Conservation (phyloP, 2,888 invertebrate species). For the Stramonita haemastoma region DNA sequence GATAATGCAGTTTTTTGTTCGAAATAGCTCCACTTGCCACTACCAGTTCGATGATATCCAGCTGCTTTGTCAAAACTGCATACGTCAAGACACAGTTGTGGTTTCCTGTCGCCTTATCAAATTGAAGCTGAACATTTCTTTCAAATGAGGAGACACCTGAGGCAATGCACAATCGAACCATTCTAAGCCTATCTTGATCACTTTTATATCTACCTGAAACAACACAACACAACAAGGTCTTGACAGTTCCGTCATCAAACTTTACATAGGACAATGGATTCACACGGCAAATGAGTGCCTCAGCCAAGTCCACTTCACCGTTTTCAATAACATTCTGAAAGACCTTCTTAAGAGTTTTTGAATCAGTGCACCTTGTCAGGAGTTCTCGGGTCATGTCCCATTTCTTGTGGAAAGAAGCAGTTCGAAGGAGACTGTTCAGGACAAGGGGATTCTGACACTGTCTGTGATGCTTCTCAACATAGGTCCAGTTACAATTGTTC, state of each 20-base stretch:
- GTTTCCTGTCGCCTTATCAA: not conserved
- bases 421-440: not conserved
- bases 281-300: not conserved
- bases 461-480: not conserved
- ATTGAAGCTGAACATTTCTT: not conserved
- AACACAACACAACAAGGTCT: not conserved
- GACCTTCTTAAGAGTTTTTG: not conserved
- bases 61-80: not conserved
- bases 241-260: too few species aligned
- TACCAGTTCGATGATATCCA: not conserved
- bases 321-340: not conserved
- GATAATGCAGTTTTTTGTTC: not conserved
- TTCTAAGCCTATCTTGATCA: not conserved
- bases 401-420: not conserved
- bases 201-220: not conserved
- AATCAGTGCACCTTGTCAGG: not conserved
- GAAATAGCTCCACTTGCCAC: not conserved
- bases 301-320: not conserved
- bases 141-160: constrained; percentile 14
- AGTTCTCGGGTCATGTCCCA: not conserved
- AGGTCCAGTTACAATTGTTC: not conserved
- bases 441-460: not conserved
- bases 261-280: not conserved
- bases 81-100: not conserved
- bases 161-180: constrained; percentile 4